phyloP scores from a whole-genome alignment of 2,888 invertebrate species.

The Drosophila lacicola region DNA sequence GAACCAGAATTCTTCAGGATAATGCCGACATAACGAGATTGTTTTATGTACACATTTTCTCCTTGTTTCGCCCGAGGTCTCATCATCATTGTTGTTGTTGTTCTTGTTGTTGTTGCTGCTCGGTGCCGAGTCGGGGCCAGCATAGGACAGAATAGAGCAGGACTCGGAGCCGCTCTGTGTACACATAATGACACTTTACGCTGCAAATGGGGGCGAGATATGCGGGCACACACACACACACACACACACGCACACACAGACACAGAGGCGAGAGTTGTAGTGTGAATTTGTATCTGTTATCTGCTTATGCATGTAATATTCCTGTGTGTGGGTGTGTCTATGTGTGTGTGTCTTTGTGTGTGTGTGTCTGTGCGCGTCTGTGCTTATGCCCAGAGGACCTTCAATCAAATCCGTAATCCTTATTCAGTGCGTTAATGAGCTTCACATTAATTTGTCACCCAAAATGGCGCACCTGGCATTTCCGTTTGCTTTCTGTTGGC shows the following conservation, averaged over 20 bases:
- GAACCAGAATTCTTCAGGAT: slow-evolving; percentile 84
- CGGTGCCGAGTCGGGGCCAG: slow-evolving; percentile 36
- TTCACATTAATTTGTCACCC: slow-evolving; percentile 76
- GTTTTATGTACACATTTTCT: slow-evolving; percentile 81
- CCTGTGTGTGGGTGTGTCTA: slow-evolving; percentile 23
- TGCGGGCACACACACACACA: slow-evolving; percentile 49
- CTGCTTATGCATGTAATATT: slow-evolving; percentile 52
- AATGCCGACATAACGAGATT: slow-evolving; percentile 84
- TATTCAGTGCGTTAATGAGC: slow-evolving; percentile 81
- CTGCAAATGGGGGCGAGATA: slow-evolving; percentile 68
- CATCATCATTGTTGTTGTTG: slow-evolving; percentile 29
- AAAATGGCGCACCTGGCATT: slow-evolving; percentile 74
- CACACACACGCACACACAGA: slow-evolving; percentile 18
- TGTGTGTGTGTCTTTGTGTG: slow-evolving; percentile 37
- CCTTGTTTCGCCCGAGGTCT: slow-evolving; percentile 46
- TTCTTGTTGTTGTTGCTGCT: slow-evolving; percentile 36
- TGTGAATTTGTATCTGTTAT: slow-evolving; percentile 58
- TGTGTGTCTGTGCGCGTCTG: slow-evolving; percentile 33
- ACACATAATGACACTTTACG: slow-evolving; percentile 73
- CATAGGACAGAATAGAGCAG: slow-evolving; percentile 9
- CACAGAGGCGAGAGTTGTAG: slow-evolving; percentile 15
- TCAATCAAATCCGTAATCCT: slow-evolving; percentile 81
- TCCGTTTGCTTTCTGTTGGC: slow-evolving; percentile 16
- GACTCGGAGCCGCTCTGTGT: slow-evolving; percentile 42
- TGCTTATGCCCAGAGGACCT: slow-evolving; percentile 72